Evolutionary conservation across 2,888 invertebrate species (phyloP), one percentile per base, ranked within the genome.

Genomic region (Coronaproctus castanopsis): DNA sequence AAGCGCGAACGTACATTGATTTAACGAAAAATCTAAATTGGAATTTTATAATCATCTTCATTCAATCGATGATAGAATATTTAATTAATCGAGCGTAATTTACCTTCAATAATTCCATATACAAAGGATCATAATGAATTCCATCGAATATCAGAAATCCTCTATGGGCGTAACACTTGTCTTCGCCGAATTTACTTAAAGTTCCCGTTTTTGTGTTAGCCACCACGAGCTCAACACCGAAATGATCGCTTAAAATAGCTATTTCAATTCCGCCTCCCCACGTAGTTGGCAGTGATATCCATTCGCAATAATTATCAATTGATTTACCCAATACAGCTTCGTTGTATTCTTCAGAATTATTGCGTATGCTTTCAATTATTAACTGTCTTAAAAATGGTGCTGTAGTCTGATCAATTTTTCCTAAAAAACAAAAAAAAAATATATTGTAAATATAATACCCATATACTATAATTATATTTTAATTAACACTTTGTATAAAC

Each of bases 231-330:
- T 96, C 95, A 58, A 91, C 73, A 21, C 85, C 85, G 71, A 88
- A 93, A 72, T 85, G 85, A 68, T 82, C 80, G 0, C 90, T 85
- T 24, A 96, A 74, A 63, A 96, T 75, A 1, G 92, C 81, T 24
- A 95, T 77, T 75, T 96, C 96, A 65, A 96, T 96, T 60, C 89
- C 95, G 63, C 96, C 96, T 63, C 95, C 95, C 96, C 96, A 96
- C 0, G 89, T 85, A 65, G 85, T 86, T 0, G 85, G 80, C 67
- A 85, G 83, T 68, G 81, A 78, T 64, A 96, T 96, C 95, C 95
- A 96, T 2, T 78, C 74, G 68, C 89, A 89, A 70, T 96, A 96
- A 57, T 89, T 88, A 0, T 76, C 71, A 68, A 88, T 87, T 0
- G 87, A 82, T 73, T 83, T 83, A 0, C 90, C 87, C 1, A 96